These are phyloP conservation scores for Thamnaconus septentrionalis DNA, from an alignment of 2,113 vertebrate species.

Conservation along the genomic window DNA sequence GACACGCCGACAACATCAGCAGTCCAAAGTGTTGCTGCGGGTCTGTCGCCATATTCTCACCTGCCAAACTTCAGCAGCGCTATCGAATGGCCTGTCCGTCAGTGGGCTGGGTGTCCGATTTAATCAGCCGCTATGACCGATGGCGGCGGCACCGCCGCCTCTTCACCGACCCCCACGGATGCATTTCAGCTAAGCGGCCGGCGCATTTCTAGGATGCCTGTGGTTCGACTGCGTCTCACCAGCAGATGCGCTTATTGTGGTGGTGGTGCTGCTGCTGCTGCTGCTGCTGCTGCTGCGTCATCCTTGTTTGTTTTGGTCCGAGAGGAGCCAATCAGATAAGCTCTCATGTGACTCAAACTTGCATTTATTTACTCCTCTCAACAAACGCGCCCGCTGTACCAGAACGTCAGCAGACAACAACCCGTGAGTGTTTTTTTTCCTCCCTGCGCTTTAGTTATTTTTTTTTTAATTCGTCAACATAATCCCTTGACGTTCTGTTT, in stretches of 20 bases:
- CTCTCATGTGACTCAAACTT: not conserved
- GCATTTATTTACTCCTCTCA: no score
- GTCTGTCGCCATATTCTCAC: slow-evolving; percentile 40
- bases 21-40: slow-evolving; percentile 20
- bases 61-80: slow-evolving; percentile 34
- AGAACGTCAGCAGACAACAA: no score
- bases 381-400: no score
- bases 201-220: slow-evolving; percentile 50
- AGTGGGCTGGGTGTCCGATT: slow-evolving; percentile 44
- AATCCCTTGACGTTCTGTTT: slow-evolving; percentile 1
- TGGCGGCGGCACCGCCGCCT: no score
- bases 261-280: no score
- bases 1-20: slow-evolving; percentile 54
- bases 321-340: slow-evolving; percentile 1
- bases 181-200: slow-evolving; percentile 14
- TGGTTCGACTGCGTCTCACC: slow-evolving; percentile 32
- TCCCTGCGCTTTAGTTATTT: no score
- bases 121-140: slow-evolving; percentile 27
- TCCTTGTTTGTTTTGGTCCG: not conserved
- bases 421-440: no score
- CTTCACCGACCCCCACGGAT: not conserved
- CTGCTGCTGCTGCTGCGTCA: not conserved
- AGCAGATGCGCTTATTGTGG: slow-evolving; percentile 22
- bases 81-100: slow-evolving; percentile 51
- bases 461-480: no score